Evolutionary conservation across 2,797 vertebrate species (phyloP).

Genomic region (Chelon labrosus): DNA sequence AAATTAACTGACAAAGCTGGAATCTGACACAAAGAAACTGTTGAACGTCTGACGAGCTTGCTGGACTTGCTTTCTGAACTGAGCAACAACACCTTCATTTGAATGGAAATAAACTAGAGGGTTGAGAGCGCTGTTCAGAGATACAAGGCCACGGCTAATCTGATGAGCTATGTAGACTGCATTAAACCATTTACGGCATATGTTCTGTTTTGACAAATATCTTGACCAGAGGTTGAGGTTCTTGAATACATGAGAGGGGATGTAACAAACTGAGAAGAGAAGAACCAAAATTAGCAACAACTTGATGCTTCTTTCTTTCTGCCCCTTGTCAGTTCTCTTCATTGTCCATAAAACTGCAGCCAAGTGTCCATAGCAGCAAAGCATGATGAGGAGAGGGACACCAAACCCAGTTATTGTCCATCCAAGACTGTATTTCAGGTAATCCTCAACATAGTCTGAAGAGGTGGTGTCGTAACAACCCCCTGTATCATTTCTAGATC

Average conservation of each 20-base stretch:
- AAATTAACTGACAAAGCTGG: rapidly evolving
- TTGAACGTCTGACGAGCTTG: background rate
- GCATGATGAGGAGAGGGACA: slow-evolving; percentile 81
- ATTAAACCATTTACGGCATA: slow-evolving; percentile 60
- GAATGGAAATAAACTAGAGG: slow-evolving; percentile 85
- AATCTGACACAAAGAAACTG: background rate
- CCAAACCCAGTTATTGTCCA: slow-evolving; percentile 81
- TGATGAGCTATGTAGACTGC: slow-evolving; percentile 82
- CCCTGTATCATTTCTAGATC: rapidly evolving
- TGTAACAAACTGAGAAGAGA: slow-evolving; percentile 87
- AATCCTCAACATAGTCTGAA: background rate
- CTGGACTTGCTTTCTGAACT: background rate
- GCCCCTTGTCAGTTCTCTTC: slow-evolving; percentile 52
- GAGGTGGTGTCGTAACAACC: slow-evolving; percentile 80
- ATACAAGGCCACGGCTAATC: slow-evolving; percentile 83
- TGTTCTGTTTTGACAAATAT: slow-evolving; percentile 27
- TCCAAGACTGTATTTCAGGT: slow-evolving; percentile 77
- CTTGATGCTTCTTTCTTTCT: slow-evolving; percentile 79
- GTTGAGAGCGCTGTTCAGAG: slow-evolving; percentile 87
- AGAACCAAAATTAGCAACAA: slow-evolving; percentile 81
- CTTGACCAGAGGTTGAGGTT: slow-evolving; percentile 84
- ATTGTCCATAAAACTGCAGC: slow-evolving; percentile 72
- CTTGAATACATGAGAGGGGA: slow-evolving; percentile 84
- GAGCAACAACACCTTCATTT: slow-evolving; percentile 62
- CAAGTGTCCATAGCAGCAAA: slow-evolving; percentile 85